A percentile compares a stretch with the other conserved stretches of the same genome.
phyloP scores from a whole-genome alignment of 2,888 invertebrate species.

The Troides aeacus region DNA sequence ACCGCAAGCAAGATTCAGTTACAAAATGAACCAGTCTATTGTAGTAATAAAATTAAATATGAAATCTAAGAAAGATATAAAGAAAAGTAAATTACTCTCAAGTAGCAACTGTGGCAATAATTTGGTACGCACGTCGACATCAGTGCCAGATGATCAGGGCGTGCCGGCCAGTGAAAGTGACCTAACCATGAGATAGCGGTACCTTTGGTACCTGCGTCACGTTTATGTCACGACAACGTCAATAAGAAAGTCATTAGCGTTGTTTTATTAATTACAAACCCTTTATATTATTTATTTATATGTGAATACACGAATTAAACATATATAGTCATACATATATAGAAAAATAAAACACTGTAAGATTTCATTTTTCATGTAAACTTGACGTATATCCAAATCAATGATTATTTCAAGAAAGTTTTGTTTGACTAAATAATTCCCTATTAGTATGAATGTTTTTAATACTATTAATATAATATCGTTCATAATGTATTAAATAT shows the following conservation, averaged over 20 bases:
- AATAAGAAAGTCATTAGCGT: slow-evolving; percentile 19
- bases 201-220: slow-evolving; percentile 41
- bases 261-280: neutral
- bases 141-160: slow-evolving; percentile 53
- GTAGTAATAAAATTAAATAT: slow-evolving; percentile 13
- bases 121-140: slow-evolving; percentile 34
- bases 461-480: too few species aligned
- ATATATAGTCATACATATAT: neutral
- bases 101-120: slow-evolving; percentile 30
- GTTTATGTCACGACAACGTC: slow-evolving; percentile 15
- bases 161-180: slow-evolving; percentile 66
- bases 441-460: too few species aligned
- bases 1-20: slow-evolving; percentile 20
- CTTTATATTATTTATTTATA: neutral
- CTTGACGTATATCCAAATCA: too few species aligned
- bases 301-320: neutral
- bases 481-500: too few species aligned
- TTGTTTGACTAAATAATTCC: too few species aligned
- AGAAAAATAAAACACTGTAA: too few species aligned
- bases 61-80: slow-evolving; percentile 20
- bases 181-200: slow-evolving; percentile 59
- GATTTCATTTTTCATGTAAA: too few species aligned
- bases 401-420: too few species aligned
- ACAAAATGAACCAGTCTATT: slow-evolving; percentile 1
- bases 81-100: slow-evolving; percentile 31